A percentile compares a stretch with the other conserved stretches of the same genome.
Evolutionary conservation across 2,113 vertebrate species (phyloP).

Genomic region (Conger conger): DNA sequence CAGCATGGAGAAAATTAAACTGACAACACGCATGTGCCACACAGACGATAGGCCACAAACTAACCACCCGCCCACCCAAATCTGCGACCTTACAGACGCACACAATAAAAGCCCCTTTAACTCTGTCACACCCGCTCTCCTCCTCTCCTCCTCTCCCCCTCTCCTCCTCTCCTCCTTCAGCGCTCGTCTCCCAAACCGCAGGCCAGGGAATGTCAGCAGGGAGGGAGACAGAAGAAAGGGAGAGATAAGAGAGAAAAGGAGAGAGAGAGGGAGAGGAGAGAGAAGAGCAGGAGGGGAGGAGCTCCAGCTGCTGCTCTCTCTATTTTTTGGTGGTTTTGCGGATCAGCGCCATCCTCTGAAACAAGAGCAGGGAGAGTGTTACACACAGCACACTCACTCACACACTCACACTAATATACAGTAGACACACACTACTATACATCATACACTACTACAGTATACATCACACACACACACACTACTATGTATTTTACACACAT

Average conservation of each 20-base stretch:
- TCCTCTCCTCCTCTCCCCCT: neutral
- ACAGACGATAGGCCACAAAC: slow-evolving; percentile 6
- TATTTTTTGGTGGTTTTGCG: slow-evolving; percentile 99
- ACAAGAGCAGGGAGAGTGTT: slow-evolving; percentile 39
- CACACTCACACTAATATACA: neutral
- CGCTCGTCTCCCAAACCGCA: no score
- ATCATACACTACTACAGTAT: no score
- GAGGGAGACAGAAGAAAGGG: no score
- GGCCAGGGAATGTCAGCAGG: no score
- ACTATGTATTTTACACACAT: neutral
- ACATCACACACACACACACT: neutral
- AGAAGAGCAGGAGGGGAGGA: neutral
- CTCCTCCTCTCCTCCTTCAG: neutral
- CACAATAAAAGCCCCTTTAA: neutral
- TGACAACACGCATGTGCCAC: neutral
- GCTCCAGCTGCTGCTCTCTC: slow-evolving; percentile 33
- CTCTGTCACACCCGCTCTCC: neutral
- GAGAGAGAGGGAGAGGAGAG: neutral
- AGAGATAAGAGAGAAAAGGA: slow-evolving; percentile 6
- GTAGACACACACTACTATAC: no score
- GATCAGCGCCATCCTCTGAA: slow-evolving; percentile 98
- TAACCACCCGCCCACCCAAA: neutral
- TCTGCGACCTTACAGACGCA: neutral
- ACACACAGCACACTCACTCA: neutral
- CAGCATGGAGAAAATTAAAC: no score